Evolutionary conservation across 2,888 invertebrate species (phyloP), one percentile per base, ranked within the genome.

Genomic region (Hyposoter didymator): DNA sequence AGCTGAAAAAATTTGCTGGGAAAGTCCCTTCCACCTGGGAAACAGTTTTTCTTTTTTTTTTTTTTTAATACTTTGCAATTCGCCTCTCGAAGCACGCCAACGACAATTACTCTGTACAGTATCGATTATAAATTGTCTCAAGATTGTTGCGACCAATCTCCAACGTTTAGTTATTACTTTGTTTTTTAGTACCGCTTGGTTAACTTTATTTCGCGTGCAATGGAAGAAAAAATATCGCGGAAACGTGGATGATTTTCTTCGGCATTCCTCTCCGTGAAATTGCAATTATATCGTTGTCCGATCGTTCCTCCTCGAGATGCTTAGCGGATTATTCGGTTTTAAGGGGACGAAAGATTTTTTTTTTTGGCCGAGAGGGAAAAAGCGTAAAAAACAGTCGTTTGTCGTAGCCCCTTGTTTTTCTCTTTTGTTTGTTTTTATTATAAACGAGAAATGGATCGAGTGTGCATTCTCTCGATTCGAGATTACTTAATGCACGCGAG

Each of bases 41-140:
- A 64, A n/a, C 7, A 39, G 19, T 66, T 66, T 28, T 52, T 55
- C 35, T 43, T 8, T 49, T 66, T 12, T 43, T 8, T 49, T 66
- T 12, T 32, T 43, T 49, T 17, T 43, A 8, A 35, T 28, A 66
- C 43, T 28, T 73, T 19, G 72, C 64, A 39, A 22, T 19, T 73
- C 45, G 32, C 35, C 32, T 67, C 43, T 35, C 43, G 35, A 22
- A 78, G 64, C 78, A 59, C 84, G 74, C 72, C 45, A 69, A 55
- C 64, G 80, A 78, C 75, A 62, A 83, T 84, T 66, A 66, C 49
- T 72, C 39, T 82, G 67, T 83, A 83, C 82, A 82, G 75, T 78
- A 78, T 64, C 14, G 49, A 35, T 69, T 69, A 43, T 19, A 64
- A 78, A 74, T 85, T 52, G 69, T 82, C 82, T 45, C 45, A 85